These are phyloP conservation scores for Thalpophila matura DNA, from an alignment of 2,888 invertebrate genomes.

Conservation along the genomic window DNA sequence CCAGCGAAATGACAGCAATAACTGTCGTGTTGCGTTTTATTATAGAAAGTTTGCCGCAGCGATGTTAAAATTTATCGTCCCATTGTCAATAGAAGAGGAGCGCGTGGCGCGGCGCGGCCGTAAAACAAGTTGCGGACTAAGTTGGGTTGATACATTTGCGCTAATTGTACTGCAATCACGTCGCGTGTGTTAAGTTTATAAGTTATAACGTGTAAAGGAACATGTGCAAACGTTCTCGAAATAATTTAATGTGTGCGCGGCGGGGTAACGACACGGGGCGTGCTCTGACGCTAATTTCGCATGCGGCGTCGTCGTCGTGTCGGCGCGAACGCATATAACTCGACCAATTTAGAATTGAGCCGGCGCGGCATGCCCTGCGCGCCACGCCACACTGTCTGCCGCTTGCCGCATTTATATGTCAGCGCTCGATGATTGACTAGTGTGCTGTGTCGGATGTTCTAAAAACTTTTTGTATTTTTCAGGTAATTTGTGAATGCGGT, in stretches of 20 bases:
- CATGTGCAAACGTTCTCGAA: conserved; percentile 78
- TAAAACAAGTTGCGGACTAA: conserved; percentile 51
- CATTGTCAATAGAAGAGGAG: conserved; percentile 65
- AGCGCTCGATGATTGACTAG: conserved; percentile 47
- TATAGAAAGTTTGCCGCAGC: conserved; percentile 63
- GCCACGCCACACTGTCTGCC: conserved; percentile 80
- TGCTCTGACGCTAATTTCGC: conserved; percentile 67
- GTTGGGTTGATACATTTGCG: conserved; percentile 60
- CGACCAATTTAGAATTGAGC: conserved; percentile 76
- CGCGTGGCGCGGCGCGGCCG: conserved; percentile 31
- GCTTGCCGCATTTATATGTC: conserved; percentile 53
- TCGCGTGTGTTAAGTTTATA: conserved; percentile 66
- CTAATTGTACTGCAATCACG: conserved; percentile 69
- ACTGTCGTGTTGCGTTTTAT: conserved; percentile 67
- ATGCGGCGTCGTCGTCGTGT: conserved; percentile 56
- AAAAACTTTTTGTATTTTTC: conserved; percentile 61
- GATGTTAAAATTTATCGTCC: conserved; percentile 70
- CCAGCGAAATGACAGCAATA: conserved; percentile 61
- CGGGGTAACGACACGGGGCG: conserved; percentile 67
- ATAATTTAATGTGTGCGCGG: conserved; percentile 75
- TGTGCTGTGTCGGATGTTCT: conserved; percentile 19
- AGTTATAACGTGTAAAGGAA: conserved; percentile 68
- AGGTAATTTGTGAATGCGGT: conserved; percentile 62
- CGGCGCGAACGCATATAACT: conserved; percentile 67
- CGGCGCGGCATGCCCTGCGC: conserved; percentile 68